Evolutionary conservation across 1,140 invertebrate species (phyloP), one percentile per base, ranked within the genome.

Genomic region (Heterodera carotae): DNA sequence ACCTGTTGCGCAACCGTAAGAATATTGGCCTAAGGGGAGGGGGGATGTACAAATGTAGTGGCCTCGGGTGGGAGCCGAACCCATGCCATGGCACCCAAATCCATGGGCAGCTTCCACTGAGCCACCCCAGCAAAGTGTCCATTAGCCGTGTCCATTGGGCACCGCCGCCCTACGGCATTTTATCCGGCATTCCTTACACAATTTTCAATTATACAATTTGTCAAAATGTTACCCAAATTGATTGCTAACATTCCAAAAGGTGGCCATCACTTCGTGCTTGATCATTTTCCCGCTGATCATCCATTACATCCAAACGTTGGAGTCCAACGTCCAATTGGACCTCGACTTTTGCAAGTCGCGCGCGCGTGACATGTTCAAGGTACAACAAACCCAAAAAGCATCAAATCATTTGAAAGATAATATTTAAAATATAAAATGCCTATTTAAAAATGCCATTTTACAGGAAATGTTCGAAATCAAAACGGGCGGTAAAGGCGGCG

Each of bases 281-380:
- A 81, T 84, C 43, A 81, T 83, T 4, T 84, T 84, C 53, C 84
- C 83, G 15, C 59, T 84, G 3, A 85, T 84, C 66, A 60, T 84
- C 6, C 84, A 84, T 59, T 84, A 84, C 62, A 78, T 84, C 43
- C 83, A 84, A 76, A 84, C 83, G 18, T 64, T 84, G n/a, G 83
- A 84, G 67, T 69, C 84, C 2, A 75, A 64, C 74, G 82, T 84
- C 34, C 84, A 84, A 56, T 31, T 84, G 27, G 83, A 84, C 69
- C 76, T 84, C 69, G 82, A 85, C 60, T 84, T 84, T 76, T 84
- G 83, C 60, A 84, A 84, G 70, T 75, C 84, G 27, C 80, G 84
- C 6, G 39, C 84, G 15, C 80, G 83, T 10, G 83, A 84, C 69
- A 85, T 84, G 82, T 84, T 83, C 81, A 83, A 76, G 48, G 48